phyloP scores from a whole-genome alignment of 2,113 vertebrate genomes.

The Emydura subglobosa region DNA sequence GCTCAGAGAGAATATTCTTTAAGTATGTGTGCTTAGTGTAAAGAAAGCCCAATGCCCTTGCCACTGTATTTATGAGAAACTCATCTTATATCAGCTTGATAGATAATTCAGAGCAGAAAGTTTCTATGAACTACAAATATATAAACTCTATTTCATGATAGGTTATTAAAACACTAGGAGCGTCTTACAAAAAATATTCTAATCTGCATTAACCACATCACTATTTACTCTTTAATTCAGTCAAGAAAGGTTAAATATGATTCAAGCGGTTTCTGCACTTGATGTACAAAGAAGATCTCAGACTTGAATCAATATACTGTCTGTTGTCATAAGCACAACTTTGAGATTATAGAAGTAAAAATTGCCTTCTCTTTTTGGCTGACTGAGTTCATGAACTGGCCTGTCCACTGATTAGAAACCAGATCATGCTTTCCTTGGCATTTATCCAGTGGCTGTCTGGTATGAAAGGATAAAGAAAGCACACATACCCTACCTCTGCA shows the following conservation, averaged over 20 bases:
- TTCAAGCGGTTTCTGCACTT: neutral
- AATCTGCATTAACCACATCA: neutral
- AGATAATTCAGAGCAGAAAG: neutral
- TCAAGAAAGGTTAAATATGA: neutral
- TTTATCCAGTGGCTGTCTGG: constrained; percentile 56
- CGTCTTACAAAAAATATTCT: neutral
- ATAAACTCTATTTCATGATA: neutral
- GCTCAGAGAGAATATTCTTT: neutral
- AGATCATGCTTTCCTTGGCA: constrained; percentile 54
- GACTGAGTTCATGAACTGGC: constrained; percentile 7
- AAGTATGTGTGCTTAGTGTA: neutral
- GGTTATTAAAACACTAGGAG: neutral
- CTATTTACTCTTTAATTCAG: neutral
- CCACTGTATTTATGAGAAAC: neutral
- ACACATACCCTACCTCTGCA: neutral
- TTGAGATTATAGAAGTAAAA: neutral
- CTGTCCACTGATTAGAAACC: constrained; percentile 52
- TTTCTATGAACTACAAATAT: neutral
- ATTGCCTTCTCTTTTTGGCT: constrained; percentile 29
- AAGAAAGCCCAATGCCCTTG: neutral
- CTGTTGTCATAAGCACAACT: constrained; percentile 16
- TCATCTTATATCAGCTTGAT: neutral
- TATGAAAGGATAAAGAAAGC: constrained; percentile 55
- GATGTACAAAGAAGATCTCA: neutral
- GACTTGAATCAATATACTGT: constrained; percentile 2